Percentiles rank a stretch among this genome's conserved stretches.
These are phyloP conservation scores for Morone chrysops DNA, from an alignment of 2,113 vertebrate genomes.

Conservation along the genomic window DNA sequence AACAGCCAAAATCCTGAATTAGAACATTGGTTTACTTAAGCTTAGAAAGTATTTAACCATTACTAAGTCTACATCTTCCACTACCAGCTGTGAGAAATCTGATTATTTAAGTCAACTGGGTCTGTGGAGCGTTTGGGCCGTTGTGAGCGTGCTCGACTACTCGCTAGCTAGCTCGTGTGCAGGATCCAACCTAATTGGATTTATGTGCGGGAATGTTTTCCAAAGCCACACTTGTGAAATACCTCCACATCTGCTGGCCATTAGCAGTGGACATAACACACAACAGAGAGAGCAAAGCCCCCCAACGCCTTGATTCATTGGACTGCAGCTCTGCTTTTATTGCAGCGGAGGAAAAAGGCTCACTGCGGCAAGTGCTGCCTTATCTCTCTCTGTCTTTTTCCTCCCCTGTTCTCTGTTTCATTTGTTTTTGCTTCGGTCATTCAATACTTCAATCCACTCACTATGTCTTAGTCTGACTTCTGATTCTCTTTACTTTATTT, in stretches of 20 bases:
- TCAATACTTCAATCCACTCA: conserved; percentile 23
- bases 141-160: conserved; percentile 36
- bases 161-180: conserved; percentile 67
- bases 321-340: conserved; percentile 78
- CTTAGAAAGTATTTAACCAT: conserved; percentile 38
- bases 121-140: conserved; percentile 55
- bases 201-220: conserved; percentile 85
- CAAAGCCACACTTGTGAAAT: conserved; percentile 86
- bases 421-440: conserved; percentile 29
- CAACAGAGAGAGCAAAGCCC: conserved; percentile 83
- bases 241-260: conserved; percentile 85
- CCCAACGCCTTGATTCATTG: conserved; percentile 82
- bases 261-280: conserved; percentile 83
- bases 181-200: conserved; percentile 81
- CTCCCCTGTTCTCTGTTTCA: conserved; percentile 34
- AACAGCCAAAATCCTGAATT: conserved; percentile 49
- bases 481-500: conserved; percentile 3
- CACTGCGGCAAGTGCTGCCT: conserved; percentile 50
- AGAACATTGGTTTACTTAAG: conserved; percentile 57
- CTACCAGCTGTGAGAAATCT: conserved; percentile 59
- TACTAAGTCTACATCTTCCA: conserved; percentile 35
- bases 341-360: conserved; percentile 67
- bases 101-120: conserved; percentile 71
- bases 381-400: conserved; percentile 58
- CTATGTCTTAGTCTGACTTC: conserved; percentile 12